Base-by-base conservation (phyloP, 1,140 invertebrate species). In the Drosophila ogumai region DNA sequence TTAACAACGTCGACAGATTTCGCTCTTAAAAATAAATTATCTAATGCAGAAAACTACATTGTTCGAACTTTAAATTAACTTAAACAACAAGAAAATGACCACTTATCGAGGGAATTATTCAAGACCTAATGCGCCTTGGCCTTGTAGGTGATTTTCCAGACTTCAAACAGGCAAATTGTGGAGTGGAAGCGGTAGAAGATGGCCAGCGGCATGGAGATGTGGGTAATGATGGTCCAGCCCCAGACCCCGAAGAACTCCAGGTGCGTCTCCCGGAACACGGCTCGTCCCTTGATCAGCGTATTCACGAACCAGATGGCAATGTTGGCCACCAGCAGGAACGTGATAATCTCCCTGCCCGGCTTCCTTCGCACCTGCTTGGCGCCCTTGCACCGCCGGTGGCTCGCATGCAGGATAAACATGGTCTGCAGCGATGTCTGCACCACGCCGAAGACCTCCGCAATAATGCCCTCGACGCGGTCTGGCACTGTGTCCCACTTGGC, bases 71-170 rank as follows among this genome's bases (percentile, higher is more conserved):
- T 67, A 68, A 54, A 44, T 36, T 49, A 72, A 49, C 38, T 60
- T 38, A 74, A 32, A 15, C 44, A 32, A 31, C 15, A 54, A 74
- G 32, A 44, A 41, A 60, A 22, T 22, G 32, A 46, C n/a, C 38
- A 28, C 44, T 41, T 9, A 28, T 22, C 36, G 28, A 41, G 15
- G 19, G 3, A 6, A 32, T 15, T 12, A 13, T 32, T n/a, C 1
- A 10, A 15, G 5, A 13, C n/a, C 74, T 82, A 92, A 59, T 92
- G 91, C 7, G 88, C 64, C 71, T 93, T 92, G 2, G 91, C 85
- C 56, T 98, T 98, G 93, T 99, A 99, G 32, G 97, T 96, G 63
- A 97, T 95, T 92, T 98, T 98, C 98, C 98, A 99, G 25, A 99
- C 98, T 93, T 99, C 98, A 88, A 98, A 99, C 1, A 99, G 94